A percentile compares a stretch with the other conserved stretches of the same genome.
phyloP scores from a whole-genome alignment of 2,888 invertebrate genomes.

The Thecophora atra region DNA sequence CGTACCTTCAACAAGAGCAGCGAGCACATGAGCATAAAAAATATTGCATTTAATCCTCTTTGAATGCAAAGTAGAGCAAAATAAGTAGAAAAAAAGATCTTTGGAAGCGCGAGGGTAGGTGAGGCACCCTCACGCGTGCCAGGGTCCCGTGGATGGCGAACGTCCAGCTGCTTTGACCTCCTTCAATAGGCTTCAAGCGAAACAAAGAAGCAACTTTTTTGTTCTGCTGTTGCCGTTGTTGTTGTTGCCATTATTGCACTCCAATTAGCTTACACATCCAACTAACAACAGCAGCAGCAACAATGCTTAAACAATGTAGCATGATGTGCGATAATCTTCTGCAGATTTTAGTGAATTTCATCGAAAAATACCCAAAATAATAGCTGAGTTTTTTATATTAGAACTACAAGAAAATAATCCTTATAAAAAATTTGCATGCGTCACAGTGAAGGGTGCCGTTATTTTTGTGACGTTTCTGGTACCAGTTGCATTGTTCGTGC shows the following conservation, averaged over 20 bases:
- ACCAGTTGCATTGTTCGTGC: slow-evolving; percentile 11
- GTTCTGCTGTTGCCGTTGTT: slow-evolving; percentile 1
- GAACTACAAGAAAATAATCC: slow-evolving; percentile 20
- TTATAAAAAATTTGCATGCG: slow-evolving; percentile 53
- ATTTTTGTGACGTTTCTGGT: not conserved
- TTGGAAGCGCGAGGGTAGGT: slow-evolving; percentile 35
- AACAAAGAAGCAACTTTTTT: slow-evolving; percentile 2
- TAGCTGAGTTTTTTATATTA: slow-evolving; percentile 34
- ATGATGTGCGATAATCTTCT: slow-evolving; percentile 39
- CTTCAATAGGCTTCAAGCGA: slow-evolving; percentile 3
- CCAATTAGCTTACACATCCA: slow-evolving; percentile 29
- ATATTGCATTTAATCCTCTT: slow-evolving; percentile 60
- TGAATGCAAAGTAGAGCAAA: slow-evolving; percentile 50
- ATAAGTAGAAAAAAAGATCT: not conserved
- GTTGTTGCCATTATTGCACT: slow-evolving; percentile 26
- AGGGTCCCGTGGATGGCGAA: slow-evolving; percentile 34
- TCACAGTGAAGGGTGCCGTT: not conserved
- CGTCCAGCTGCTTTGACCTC: slow-evolving; percentile 34
- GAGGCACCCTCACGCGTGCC: slow-evolving; percentile 39
- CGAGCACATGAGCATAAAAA: slow-evolving; percentile 46
- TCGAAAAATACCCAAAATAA: slow-evolving; percentile 15
- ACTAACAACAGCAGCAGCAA: slow-evolving; percentile 16
- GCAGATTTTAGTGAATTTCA: slow-evolving; percentile 24
- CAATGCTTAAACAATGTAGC: slow-evolving; percentile 8
- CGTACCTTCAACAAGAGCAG: slow-evolving; percentile 14